Evolutionary conservation across 2,797 vertebrate genomes (phyloP).

Genomic region (Picus viridis): DNA sequence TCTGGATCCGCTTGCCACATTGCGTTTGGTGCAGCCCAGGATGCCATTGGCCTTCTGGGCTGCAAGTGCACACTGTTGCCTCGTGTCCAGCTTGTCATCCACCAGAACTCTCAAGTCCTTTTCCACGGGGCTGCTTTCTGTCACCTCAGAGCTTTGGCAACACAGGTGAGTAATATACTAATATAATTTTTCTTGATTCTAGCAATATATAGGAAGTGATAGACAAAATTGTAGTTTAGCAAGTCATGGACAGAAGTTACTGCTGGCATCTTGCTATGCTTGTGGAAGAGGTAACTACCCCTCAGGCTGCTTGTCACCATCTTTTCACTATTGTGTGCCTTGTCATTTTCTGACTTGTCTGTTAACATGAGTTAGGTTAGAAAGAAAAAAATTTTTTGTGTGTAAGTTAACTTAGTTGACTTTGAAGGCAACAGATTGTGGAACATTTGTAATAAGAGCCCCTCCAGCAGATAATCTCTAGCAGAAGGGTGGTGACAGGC

Average conservation of each 20-base stretch:
- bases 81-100: too few relatives aligned
- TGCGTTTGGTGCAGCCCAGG: too few relatives aligned
- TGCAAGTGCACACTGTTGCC: too few relatives aligned
- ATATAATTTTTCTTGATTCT: not conserved
- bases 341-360: constrained; percentile 32
- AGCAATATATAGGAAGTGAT: not conserved
- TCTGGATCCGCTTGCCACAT: too few relatives aligned
- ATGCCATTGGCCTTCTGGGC: too few relatives aligned
- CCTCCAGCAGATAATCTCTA: constrained; percentile 48
- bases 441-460: constrained; percentile 47
- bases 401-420: not conserved
- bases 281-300: not conserved
- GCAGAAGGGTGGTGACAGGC: constrained; percentile 46
- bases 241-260: not conserved
- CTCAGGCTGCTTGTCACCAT: constrained; percentile 34
- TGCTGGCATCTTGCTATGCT: not conserved
- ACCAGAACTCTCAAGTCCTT: too few relatives aligned
- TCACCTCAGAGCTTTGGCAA: not conserved
- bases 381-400: too few relatives aligned
- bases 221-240: not conserved
- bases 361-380: constrained; percentile 40
- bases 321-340: not conserved
- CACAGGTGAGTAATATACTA: not conserved
- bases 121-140: too few relatives aligned
- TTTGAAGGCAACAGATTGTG: constrained; percentile 49